Base-by-base conservation (phyloP, 64 coral and sea anemone genomes). In the Astreopora myriophthalma region DNA sequence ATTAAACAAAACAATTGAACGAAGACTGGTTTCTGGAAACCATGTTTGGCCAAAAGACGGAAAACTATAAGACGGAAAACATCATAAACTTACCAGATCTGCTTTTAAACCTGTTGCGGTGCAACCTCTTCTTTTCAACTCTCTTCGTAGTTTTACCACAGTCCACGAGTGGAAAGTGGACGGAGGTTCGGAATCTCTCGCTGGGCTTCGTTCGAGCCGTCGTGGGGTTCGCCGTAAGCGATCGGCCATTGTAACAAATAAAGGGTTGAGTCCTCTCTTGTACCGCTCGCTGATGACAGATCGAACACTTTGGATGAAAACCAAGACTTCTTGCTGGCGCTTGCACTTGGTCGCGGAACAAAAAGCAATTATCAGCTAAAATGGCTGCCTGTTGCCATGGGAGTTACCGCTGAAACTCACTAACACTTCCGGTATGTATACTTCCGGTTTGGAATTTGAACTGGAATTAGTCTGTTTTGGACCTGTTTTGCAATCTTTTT, bases 201-300 rank as follows among this genome's bases (percentile, higher is more conserved):
- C 79, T 80, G 61, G 26, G 80, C 69, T 85, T 92, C 90, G 90
- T 79, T 80, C 88, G 42, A 77, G 88, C 78, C 27, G 64, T 85
- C 90, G 67, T 58, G 90, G 16, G 34, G 69, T 92, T 84, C 90
- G 82, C 9, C 90, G 76, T 33, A 37, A 23, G 36, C 69, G 67
- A 64, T 92, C 71, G 52, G 90, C 80, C 90, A 92, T 92, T n/a
- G 29, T 16, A 28, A 57, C 20, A 26, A 64, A 37, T 83, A 27
- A 0, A 36, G 49, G 72, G 9, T 19, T 30, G 52, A 65, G 57
- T 82, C 55, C 33, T 64, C 38, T 73, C 33, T 5, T 19, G 4
- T 64, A 22, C 14, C 8, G 48, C 24, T 8, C 29, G 14, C 22
- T 63, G 79, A 9, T 63, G 55, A 64, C 52, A 65, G 57, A 64